Base-by-base conservation (phyloP, 1,140 invertebrate genomes). In the Mesaphorura yosii region DNA sequence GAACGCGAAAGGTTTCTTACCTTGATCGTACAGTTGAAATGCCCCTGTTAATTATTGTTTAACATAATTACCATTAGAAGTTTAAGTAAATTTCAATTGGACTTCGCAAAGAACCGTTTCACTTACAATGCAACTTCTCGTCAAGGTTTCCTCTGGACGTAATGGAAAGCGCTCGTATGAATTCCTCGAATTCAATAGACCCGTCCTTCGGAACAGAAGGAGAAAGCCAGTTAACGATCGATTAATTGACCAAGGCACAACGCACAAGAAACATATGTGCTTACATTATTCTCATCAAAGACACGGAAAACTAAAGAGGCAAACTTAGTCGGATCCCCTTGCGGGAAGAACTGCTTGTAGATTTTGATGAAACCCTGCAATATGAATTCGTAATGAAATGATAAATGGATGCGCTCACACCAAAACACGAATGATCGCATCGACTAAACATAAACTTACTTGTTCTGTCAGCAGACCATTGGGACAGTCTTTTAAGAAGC, bases 151-250 rank as follows among this genome's bases (percentile, higher is more conserved):
- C 91, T 67, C 91, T 77, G 66, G 89, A 94, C 77, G 91, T 95
- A 65, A 95, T 88, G 56, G 89, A 93, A 48, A 95, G 75, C 27
- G 91, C 91, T 71, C 87, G 78, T 67, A 96, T 94, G 70, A 95
- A 96, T 73, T 96, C 91, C 71, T 96, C 91, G 71, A 96, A 95
- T 73, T 95, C 91, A 71, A 95, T 96, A 61, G 88, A 89, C 41
- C 91, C 91, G 72, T 95, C 91, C 91, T 95, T 74, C 23, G 31
- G 3, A 48, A 40, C 37, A 47, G n/a, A 46, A 27, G 23, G n/a
- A 20, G 22, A 55, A 55, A 22, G 19, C 4, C 39, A 28, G 31
- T 40, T 19, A 6, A 34, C 31, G n/a, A n/a, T 34, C 10, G 31
- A 40, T 17, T 27, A n/a, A 14, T 47, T 12, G 23, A 27, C 39